Percentiles rank a stretch among this genome's conserved stretches.
These are phyloP conservation scores for Pollenia griseotomentosa DNA, from an alignment of 2,888 invertebrate genomes.

Conservation along the genomic window DNA sequence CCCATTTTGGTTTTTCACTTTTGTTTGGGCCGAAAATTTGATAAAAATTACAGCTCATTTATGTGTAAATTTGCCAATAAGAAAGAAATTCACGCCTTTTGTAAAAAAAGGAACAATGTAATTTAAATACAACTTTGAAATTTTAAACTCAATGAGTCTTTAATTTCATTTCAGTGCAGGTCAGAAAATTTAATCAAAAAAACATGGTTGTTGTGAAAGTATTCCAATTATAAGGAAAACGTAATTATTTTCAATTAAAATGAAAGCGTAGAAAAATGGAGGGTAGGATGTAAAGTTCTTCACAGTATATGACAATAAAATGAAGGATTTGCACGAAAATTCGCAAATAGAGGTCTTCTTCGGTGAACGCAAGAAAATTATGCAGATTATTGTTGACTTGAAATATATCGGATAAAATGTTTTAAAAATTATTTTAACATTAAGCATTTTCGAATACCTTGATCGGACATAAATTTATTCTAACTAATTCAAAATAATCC, in stretches of 20 bases:
- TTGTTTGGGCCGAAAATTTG: background rate
- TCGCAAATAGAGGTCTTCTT: no score
- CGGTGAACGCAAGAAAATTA: no score
- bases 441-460: no score
- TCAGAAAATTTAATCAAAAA: background rate
- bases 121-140: background rate
- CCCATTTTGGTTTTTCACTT: background rate
- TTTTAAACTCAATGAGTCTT: background rate
- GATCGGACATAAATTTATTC: no score
- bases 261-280: no score
- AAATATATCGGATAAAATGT: no score
- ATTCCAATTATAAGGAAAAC: background rate
- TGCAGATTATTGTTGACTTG: no score
- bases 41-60: constrained; percentile 30
- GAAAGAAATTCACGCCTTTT: constrained; percentile 3
- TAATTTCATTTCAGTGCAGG: background rate
- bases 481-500: no score
- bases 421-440: no score
- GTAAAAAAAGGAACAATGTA: constrained; percentile 8
- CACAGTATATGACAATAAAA: no score
- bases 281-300: no score
- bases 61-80: constrained; percentile 2
- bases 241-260: background rate
- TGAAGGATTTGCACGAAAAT: no score
- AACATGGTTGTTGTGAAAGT: constrained; percentile 26